These are phyloP conservation scores for Megalopta genalis DNA, from an alignment of 1,140 invertebrate genomes.

Conservation along the genomic window DNA sequence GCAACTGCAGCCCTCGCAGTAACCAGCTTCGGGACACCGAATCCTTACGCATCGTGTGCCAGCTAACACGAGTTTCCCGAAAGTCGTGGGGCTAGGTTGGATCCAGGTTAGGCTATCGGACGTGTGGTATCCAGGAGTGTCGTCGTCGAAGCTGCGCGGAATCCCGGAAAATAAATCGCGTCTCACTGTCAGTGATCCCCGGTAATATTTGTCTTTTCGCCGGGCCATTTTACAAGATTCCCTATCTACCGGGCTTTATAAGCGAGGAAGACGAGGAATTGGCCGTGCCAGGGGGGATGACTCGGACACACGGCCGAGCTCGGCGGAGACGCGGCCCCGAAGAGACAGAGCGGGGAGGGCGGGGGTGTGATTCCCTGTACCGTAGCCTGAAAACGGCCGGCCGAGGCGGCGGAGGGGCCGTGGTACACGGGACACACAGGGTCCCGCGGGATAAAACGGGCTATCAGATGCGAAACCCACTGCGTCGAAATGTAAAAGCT, in stretches of 20 bases:
- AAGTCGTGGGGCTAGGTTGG: not conserved
- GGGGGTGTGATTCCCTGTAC: conserved; percentile 43
- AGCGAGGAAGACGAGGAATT: conserved; percentile 65
- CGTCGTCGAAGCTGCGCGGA: conserved; percentile 22
- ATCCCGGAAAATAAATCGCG: conserved; percentile 71
- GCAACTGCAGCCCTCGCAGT: no score
- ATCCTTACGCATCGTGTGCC: not conserved
- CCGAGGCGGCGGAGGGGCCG: conserved; percentile 21
- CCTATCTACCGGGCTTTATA: conserved; percentile 75
- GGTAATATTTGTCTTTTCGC: conserved; percentile 75
- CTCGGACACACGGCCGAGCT: conserved; percentile 46
- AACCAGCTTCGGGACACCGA: no score
- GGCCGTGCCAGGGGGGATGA: conserved; percentile 28
- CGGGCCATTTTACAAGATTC: conserved; percentile 78
- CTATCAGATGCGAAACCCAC: conserved; percentile 73
- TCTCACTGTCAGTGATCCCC: conserved; percentile 66
- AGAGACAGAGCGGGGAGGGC: conserved; percentile 24
- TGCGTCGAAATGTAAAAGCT: conserved; percentile 78
- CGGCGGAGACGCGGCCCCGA: not conserved
- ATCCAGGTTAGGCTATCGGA: conserved; percentile 29
- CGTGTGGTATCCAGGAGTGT: conserved; percentile 9
- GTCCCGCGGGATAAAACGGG: conserved; percentile 74
- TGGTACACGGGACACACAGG: conserved; percentile 52
- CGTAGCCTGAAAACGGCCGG: conserved; percentile 34
- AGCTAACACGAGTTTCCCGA: not conserved